Evolutionary conservation across 2,113 vertebrate genomes (phyloP).

Genomic region (Syngnathoides biaculeatus): DNA sequence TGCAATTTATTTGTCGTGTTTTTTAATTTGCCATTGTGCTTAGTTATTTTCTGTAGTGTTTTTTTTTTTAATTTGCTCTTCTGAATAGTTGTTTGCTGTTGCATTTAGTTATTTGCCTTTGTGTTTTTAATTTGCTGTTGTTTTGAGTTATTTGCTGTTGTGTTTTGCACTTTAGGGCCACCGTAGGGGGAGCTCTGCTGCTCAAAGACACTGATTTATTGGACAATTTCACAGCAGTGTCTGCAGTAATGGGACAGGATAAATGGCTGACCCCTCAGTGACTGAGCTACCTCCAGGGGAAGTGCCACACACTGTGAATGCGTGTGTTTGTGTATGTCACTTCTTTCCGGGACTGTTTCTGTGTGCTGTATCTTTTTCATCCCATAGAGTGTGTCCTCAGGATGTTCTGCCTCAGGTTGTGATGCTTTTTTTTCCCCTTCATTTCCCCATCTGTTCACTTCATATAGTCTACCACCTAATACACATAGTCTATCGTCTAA

Average conservation of each 20-base stretch:
- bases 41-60: no score
- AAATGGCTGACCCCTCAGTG: slow-evolving; percentile 73
- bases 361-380: slow-evolving; percentile 2
- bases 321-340: slow-evolving; percentile 20
- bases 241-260: slow-evolving; percentile 75
- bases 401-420: slow-evolving; percentile 6
- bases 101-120: no score
- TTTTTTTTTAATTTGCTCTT: no score
- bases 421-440: slow-evolving; percentile 15
- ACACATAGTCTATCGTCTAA: neutral
- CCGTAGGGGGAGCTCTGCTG: slow-evolving; percentile 53
- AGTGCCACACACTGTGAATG: slow-evolving; percentile 18
- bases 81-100: no score
- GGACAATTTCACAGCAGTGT: slow-evolving; percentile 77
- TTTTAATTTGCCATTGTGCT: no score
- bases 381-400: slow-evolving; percentile 6
- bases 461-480: neutral
- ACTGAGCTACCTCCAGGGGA: slow-evolving; percentile 26
- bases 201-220: slow-evolving; percentile 76
- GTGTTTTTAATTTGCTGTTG: no score
- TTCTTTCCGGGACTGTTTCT: slow-evolving; percentile 11
- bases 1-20: no score
- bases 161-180: no score
- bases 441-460: slow-evolving; percentile 5
- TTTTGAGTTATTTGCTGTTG: no score